These are phyloP conservation scores for Etia nguti DNA, from an alignment of 2,113 vertebrate genomes.

Conservation along the genomic window DNA sequence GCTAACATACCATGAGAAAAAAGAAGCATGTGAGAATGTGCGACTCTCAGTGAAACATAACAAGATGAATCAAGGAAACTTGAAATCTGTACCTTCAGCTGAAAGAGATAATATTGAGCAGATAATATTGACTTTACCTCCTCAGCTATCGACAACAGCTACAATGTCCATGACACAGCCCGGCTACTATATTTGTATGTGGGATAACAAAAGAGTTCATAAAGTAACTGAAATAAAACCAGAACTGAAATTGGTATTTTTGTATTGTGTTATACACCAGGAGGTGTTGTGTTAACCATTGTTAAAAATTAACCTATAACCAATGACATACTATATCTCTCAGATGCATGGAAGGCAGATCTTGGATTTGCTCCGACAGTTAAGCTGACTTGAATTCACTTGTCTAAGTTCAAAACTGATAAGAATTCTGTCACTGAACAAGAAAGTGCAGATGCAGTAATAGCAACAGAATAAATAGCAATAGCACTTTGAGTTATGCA, in stretches of 20 bases:
- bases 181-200: not conserved
- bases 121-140: not conserved
- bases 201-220: not conserved
- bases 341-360: not conserved
- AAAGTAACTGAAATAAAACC: not conserved
- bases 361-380: not conserved
- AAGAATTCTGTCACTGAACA: not conserved
- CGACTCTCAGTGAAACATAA: not conserved
- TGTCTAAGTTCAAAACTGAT: not conserved
- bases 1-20: not conserved
- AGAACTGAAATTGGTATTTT: not conserved
- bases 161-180: not conserved
- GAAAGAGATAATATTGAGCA: not conserved
- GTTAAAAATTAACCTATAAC: not conserved
- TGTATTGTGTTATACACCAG: not conserved
- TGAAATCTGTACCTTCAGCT: not conserved
- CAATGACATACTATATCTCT: not conserved
- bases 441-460: not conserved
- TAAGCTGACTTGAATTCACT: not conserved
- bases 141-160: not conserved
- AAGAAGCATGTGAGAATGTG: rapidly evolving
- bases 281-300: not conserved
- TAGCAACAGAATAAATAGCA: not conserved
- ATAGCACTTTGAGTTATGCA: not conserved
- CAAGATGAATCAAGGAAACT: not conserved